Base-by-base conservation (phyloP, 2,888 invertebrate genomes). In the Aphrophora alni region DNA sequence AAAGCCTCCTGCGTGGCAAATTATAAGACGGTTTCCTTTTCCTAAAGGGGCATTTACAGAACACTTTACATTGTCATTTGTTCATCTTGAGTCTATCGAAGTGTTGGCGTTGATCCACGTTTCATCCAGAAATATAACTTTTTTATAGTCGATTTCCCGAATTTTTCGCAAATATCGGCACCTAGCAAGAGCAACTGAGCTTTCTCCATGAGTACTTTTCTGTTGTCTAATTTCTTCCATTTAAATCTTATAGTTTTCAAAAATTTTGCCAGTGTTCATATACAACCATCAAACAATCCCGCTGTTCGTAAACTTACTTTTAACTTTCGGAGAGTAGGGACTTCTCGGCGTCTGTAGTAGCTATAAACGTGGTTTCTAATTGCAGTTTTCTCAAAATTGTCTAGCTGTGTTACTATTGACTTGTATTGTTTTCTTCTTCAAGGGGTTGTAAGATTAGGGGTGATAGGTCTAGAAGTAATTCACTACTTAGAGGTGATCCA, bases 41-140 rank as follows among this genome's bases (percentile, higher is more conserved):
- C 74, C 38, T 59, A 28, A 24, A 5, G 25, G 7, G 3, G 69
- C 69, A 24, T 68, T 4, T 68, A 68, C 68, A 5, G 68, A 68
- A 68, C 68, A 68, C 4, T 74, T 74, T 17, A 74, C 74, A 33
- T 10, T 28, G 38, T 27, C 71, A 33, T 38, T 70, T 17, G 38
- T 70, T 21, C 26, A 38, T 17, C 17, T 8, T 25, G 38, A 70
- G 21, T 21, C 38, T 21, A 0, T 70, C 25, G 24, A n/a, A 70
- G 70, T 71, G n/a, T 38, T 77, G 14, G 21, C 24, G 70, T 77
- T 28, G 25, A 79, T 73, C 74, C 79, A 79, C 3, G 79, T 74
- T 79, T 79, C 74, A 74, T 79, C 73, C 28, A 79, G 74, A 74
- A 79, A 79, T 24, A 74, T 74, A 4, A 44, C 68, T 79, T 74